Base-by-base conservation (phyloP, 2,797 vertebrate genomes). In the Acipenser oxyrinchus region DNA sequence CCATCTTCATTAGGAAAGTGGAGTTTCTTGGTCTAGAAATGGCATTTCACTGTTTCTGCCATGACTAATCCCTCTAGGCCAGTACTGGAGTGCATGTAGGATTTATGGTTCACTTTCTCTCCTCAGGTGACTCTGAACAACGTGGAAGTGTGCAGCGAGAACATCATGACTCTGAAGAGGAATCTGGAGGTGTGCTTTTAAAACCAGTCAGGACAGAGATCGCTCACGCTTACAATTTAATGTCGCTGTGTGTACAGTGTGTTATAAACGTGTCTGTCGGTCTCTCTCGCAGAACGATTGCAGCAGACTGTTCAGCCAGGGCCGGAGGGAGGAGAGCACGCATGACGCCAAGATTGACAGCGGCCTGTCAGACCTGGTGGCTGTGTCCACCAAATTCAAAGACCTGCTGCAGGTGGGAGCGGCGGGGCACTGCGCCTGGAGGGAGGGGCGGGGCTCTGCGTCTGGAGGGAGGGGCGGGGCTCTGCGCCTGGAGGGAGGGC, bases 161-260 rank as follows among this genome's bases (percentile, higher is more conserved):
- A 99, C 73, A 97, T 99, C 79, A 91, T 92, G 71, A 99, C 97
- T 23, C 80, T 99, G 60, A 99, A 99, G 84, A 95, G 93, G 77
- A 99, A 93, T 49, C 85, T 99, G 48, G 95, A 99, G 93, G 96
- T 98, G 2, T 37, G 23, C 23, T 37, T 37, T 37, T 37, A 37
- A 37, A 37, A 37, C 23, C 23, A 37, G 1, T 4, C 23, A 37
- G 23, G 23, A 37, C 23, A 37, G 23, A 37, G 23, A 37, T 37
- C 23, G 23, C 23, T 37, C 15, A 37, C 3, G 23, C 23, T 37
- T 37, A 37, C 23, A 37, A 2, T 37, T 37, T 37, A 37, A 37
- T 12, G 37, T 65, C 58, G 15, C 23, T 8, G 1, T 5, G 2
- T 66, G 57, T 13, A 62, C 67, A 6, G 69, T 15, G 50, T 69